Percentiles rank a stretch among this genome's conserved stretches.
phyloP scores from a whole-genome alignment of 2,888 invertebrate genomes.

The Capitulum mitella region DNA sequence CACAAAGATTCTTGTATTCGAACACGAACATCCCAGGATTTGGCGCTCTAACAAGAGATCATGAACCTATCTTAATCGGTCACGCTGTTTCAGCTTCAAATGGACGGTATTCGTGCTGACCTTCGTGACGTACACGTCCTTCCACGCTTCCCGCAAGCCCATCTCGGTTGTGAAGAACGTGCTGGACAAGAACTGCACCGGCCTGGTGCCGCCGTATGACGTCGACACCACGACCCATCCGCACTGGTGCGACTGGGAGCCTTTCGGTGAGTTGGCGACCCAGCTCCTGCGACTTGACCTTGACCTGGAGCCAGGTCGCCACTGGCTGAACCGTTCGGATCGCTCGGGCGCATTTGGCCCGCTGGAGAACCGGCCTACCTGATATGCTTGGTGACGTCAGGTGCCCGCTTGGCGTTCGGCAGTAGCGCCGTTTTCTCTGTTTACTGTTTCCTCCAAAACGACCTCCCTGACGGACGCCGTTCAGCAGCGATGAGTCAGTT shows the following conservation, averaged over 20 bases:
- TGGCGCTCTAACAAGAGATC: not conserved
- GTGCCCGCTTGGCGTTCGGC: too few relatives aligned
- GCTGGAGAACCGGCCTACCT: too few relatives aligned
- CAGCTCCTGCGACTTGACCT: not conserved
- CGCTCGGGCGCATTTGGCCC: slow-evolving; percentile 35
- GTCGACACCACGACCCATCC: slow-evolving; percentile 40
- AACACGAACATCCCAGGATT: not conserved
- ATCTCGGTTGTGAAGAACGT: slow-evolving; percentile 89
- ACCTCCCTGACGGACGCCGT: too few relatives aligned
- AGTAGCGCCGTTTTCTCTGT: too few relatives aligned
- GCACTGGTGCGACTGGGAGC: slow-evolving; percentile 79
- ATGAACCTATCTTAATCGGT: not conserved
- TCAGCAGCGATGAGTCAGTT: too few relatives aligned
- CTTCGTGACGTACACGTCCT: slow-evolving; percentile 80
- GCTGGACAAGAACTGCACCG: slow-evolving; percentile 69
- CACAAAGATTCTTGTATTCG: not conserved
- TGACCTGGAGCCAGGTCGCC: not conserved
- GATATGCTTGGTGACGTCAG: too few relatives aligned
- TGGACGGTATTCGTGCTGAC: slow-evolving; percentile 54
- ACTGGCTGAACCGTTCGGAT: slow-evolving; percentile 18
- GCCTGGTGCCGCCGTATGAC: slow-evolving; percentile 45
- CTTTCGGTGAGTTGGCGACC: slow-evolving; percentile 60
- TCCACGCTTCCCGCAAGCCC: slow-evolving; percentile 87
- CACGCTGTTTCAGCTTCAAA: not conserved
- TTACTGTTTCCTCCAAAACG: too few relatives aligned